Percentiles rank a stretch among this genome's conserved stretches.
These are phyloP conservation scores for Chelmon rostratus DNA, from an alignment of 2,797 vertebrate species.

Conservation along the genomic window DNA sequence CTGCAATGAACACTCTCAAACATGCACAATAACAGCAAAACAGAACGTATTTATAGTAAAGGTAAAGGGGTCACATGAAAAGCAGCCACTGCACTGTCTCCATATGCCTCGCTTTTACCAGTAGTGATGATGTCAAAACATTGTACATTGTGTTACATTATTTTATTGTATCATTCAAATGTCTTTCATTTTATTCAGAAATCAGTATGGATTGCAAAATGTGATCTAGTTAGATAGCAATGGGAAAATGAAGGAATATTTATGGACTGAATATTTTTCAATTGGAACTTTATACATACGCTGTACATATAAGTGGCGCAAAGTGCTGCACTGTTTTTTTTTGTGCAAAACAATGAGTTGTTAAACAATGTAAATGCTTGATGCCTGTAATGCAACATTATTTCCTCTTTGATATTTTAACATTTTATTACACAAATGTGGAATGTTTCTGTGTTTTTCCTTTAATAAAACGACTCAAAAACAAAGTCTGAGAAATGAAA, in stretches of 20 bases:
- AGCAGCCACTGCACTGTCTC: background rate
- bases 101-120: background rate
- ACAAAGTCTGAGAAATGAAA: background rate
- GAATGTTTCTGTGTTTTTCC: background rate
- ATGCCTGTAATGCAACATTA: background rate
- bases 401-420: background rate
- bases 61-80: background rate
- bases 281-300: background rate
- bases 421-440: background rate
- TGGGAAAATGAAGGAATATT: background rate
- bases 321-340: background rate
- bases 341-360: background rate
- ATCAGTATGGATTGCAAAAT: background rate
- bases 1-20: conserved; percentile 76
- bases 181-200: background rate
- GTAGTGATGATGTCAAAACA: background rate
- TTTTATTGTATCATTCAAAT: background rate
- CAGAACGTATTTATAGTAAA: background rate
- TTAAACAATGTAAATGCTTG: background rate
- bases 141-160: background rate
- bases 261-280: background rate
- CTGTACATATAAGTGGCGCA: background rate
- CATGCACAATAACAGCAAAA: background rate
- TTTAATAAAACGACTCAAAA: conserved; percentile 16
- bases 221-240: background rate